A percentile compares a stretch with the other conserved stretches of the same genome.
phyloP scores from a whole-genome alignment of 2,797 vertebrate genomes.

The Schizothorax lantsangensis region DNA sequence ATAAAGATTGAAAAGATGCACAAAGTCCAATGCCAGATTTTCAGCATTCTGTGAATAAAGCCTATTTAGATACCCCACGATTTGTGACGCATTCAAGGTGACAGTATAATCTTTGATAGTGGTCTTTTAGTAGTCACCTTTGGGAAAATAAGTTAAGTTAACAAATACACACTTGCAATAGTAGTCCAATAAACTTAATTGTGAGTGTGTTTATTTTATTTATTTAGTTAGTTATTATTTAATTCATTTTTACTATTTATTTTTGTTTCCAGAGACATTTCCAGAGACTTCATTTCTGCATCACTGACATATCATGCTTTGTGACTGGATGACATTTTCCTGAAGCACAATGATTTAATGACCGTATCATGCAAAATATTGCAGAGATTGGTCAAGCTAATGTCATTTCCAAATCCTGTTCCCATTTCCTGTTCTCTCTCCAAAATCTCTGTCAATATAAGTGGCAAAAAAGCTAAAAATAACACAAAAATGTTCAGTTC shows the following conservation, averaged over 20 bases:
- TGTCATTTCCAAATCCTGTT: not conserved
- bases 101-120: not conserved
- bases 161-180: not conserved
- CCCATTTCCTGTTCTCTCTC: not conserved
- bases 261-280: not conserved
- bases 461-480: not conserved
- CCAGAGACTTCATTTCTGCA: not conserved
- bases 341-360: not conserved
- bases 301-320: not conserved
- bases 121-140: not conserved
- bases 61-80: not conserved
- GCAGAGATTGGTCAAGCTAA: not conserved
- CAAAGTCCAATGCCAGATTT: not conserved
- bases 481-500: not conserved
- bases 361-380: not conserved
- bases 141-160: not conserved
- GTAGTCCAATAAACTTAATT: not conserved
- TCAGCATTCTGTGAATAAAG: not conserved
- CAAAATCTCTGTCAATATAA: not conserved
- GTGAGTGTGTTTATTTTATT: not conserved
- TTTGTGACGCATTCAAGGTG: not conserved
- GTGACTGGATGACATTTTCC: not conserved
- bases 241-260: not conserved
- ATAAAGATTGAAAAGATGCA: not conserved
- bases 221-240: not conserved